These are phyloP conservation scores for Drosophila punjabiensis DNA, from an alignment of 1,140 invertebrate species.

Conservation along the genomic window DNA sequence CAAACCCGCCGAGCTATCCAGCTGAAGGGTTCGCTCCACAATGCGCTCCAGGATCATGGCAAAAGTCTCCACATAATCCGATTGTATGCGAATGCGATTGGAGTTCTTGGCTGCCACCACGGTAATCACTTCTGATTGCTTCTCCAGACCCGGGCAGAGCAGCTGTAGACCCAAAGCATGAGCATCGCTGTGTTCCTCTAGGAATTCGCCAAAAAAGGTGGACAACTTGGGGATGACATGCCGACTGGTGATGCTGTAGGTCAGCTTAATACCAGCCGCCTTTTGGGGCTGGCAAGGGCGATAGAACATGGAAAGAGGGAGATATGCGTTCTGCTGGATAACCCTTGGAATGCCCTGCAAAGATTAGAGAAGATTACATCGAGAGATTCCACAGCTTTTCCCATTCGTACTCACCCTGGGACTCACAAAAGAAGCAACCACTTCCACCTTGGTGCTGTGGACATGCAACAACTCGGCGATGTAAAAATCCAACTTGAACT, in stretches of 20 bases:
- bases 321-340: conserved; percentile 59
- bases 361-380: not conserved
- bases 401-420: conserved; percentile 44
- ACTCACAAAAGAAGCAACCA: conserved; percentile 73
- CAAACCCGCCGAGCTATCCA: conserved; percentile 51
- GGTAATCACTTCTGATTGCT: conserved; percentile 70
- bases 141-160: conserved; percentile 68
- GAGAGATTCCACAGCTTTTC: not conserved
- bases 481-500: conserved; percentile 71
- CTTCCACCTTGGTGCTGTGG: conserved; percentile 61
- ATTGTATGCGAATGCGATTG: conserved; percentile 80
- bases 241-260: conserved; percentile 70
- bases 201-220: conserved; percentile 74
- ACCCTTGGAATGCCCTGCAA: conserved; percentile 74
- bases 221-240: conserved; percentile 62
- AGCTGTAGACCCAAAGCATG: conserved; percentile 75
- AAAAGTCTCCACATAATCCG: conserved; percentile 76
- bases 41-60: conserved; percentile 74
- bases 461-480: conserved; percentile 69
- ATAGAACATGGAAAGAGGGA: conserved; percentile 80
- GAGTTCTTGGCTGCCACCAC: conserved; percentile 82
- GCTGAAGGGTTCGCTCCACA: conserved; percentile 55
- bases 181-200: conserved; percentile 57
- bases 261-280: conserved; percentile 77
- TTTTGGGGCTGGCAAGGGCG: conserved; percentile 72